Percentiles rank a stretch among this genome's conserved stretches.
These are phyloP conservation scores for Eumeta japonica DNA, from an alignment of 1,140 invertebrate species.

Conservation along the genomic window DNA sequence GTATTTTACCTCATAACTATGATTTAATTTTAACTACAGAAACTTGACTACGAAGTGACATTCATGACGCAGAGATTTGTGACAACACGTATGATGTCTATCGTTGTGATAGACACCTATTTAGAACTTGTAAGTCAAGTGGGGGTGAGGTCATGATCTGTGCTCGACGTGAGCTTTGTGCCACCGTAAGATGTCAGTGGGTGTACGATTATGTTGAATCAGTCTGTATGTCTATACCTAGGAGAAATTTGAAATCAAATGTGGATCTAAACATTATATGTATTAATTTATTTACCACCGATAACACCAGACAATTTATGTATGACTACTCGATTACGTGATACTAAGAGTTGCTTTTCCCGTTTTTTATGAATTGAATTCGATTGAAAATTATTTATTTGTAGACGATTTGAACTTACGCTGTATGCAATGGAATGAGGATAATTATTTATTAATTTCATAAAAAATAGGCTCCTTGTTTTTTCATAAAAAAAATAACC, in stretches of 20 bases:
- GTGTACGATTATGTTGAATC: background rate
- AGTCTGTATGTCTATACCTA: conserved; percentile 2
- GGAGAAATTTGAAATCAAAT: background rate
- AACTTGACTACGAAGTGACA: conserved; percentile 1
- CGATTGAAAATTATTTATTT: too few relatives aligned
- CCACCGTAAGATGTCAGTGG: background rate
- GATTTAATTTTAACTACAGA: conserved; percentile 4
- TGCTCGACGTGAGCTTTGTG: conserved; percentile 1
- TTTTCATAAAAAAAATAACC: too few relatives aligned
- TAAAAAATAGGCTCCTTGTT: too few relatives aligned
- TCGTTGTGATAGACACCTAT: conserved; percentile 3
- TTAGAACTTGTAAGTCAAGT: background rate
- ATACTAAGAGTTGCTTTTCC: too few relatives aligned
- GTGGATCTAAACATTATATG: too few relatives aligned
- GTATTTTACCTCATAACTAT: conserved; percentile 1
- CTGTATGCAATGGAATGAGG: too few relatives aligned
- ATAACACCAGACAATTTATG: too few relatives aligned
- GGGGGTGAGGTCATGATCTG: conserved; percentile 2
- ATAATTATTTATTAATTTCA: too few relatives aligned
- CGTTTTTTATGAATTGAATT: too few relatives aligned
- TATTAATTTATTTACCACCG: too few relatives aligned
- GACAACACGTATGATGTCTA: conserved; percentile 5
- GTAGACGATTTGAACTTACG: too few relatives aligned
- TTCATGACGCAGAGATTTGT: conserved; percentile 5
- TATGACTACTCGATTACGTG: too few relatives aligned